Evolutionary conservation across 2,797 vertebrate species (phyloP).

Genomic region (Sebastolobus altivelis): DNA sequence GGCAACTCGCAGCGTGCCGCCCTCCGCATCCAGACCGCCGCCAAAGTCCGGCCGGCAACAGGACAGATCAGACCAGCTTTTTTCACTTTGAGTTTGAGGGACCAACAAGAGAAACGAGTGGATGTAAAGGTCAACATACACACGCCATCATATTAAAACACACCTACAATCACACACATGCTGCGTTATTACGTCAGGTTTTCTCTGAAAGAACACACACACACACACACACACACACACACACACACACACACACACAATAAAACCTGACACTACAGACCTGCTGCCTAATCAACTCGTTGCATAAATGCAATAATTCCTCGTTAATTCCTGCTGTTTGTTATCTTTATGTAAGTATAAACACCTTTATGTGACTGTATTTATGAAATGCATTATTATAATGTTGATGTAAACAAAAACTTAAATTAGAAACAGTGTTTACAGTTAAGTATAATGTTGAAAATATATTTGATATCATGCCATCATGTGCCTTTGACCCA

Average conservation of each 20-base stretch:
- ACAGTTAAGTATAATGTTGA: conserved; percentile 27
- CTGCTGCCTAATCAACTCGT: conserved; percentile 32
- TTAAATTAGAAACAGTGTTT: conserved; percentile 38
- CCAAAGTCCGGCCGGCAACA: conserved; percentile 61
- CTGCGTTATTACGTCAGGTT: conserved; percentile 35
- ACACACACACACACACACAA: conserved; percentile 5
- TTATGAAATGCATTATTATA: conserved; percentile 61
- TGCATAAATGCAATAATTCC: conserved; percentile 34
- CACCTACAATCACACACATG: background rate
- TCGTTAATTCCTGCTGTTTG: conserved; percentile 41
- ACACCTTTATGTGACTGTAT: conserved; percentile 55
- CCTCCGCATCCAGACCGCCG: conserved; percentile 47
- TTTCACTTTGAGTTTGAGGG: conserved; percentile 76
- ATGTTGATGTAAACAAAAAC: conserved; percentile 42
- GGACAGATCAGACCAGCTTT: conserved; percentile 79
- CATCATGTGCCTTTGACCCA: conserved; percentile 45
- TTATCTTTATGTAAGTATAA: conserved; percentile 38
- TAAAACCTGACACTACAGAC: conserved; percentile 35
- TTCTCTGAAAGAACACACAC: conserved; percentile 3
- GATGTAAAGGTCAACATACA: conserved; percentile 14
- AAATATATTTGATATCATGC: conserved; percentile 38
- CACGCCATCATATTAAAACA: conserved; percentile 2
- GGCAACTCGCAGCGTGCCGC: background rate
- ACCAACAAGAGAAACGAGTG: background rate
- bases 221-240: background rate